Percentiles rank a stretch among this genome's conserved stretches.
Conservation (phyloP, 2,113 vertebrate species). For the Mastomys natalensis region DNA sequence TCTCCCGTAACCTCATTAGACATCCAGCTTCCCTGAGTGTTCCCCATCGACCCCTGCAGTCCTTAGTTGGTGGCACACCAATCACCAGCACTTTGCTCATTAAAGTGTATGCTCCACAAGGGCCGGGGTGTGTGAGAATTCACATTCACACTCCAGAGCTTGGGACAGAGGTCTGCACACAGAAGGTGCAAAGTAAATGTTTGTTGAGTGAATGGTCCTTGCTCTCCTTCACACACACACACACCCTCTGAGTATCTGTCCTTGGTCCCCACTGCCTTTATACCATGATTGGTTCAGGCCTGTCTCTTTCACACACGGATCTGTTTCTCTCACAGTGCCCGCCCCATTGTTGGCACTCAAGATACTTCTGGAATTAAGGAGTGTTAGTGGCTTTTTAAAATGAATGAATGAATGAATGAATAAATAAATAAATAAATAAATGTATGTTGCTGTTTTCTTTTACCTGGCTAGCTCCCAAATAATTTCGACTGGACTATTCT, state of each 20-base stretch:
- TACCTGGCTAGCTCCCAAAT: too few relatives aligned
- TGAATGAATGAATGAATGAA: too few relatives aligned
- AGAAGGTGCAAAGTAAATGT: constrained; percentile 64
- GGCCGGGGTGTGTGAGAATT: not conserved
- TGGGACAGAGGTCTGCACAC: not conserved
- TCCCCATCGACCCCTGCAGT: not conserved
- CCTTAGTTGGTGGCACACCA: not conserved
- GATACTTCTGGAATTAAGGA: not conserved
- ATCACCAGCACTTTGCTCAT: not conserved
- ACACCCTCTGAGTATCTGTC: not conserved
- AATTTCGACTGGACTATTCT: too few relatives aligned
- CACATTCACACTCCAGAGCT: rapidly evolving
- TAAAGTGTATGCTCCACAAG: not conserved
- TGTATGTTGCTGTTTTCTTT: too few relatives aligned
- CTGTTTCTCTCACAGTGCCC: not conserved
- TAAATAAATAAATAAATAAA: too few relatives aligned
- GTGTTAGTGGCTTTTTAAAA: too few relatives aligned
- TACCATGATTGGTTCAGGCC: rapidly evolving
- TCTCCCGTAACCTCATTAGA: rapidly evolving
- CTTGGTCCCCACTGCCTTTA: too few relatives aligned
- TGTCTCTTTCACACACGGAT: not conserved
- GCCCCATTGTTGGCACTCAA: not conserved
- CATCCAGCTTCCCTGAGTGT: not conserved
- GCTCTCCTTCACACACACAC: constrained; percentile 7
- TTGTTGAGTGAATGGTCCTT: not conserved